Conservation (phyloP, 2,888 invertebrate genomes). For the Orthosia incerta region DNA sequence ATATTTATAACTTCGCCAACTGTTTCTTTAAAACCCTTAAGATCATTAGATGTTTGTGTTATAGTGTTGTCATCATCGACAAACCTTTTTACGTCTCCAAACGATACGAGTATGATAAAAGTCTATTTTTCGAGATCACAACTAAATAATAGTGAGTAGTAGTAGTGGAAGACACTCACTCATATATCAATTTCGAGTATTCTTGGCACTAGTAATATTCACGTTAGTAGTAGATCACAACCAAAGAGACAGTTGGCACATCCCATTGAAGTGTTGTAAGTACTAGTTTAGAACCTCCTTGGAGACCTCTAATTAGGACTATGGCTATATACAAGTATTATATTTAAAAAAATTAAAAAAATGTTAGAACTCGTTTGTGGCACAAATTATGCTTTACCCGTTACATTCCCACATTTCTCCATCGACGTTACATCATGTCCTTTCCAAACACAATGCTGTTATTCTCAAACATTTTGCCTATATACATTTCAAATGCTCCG, state of each 20-base stretch:
- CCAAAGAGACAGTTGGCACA: slow-evolving; percentile 16
- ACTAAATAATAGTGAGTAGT: slow-evolving; percentile 40
- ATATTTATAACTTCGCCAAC: neutral
- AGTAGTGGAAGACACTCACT: slow-evolving; percentile 24
- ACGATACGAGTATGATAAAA: neutral
- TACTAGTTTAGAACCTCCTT: neutral
- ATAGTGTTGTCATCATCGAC: neutral
- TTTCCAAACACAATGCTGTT: slow-evolving; percentile 12
- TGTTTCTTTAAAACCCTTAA: neutral
- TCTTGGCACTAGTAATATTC: slow-evolving; percentile 47
- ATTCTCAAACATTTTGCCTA: slow-evolving; percentile 23
- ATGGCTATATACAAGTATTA: too few species aligned
- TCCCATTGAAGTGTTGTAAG: neutral
- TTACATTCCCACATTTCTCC: slow-evolving; percentile 22
- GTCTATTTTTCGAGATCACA: slow-evolving; percentile 20
- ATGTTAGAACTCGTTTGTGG: neutral
- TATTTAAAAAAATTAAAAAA: too few species aligned
- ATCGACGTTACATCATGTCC: slow-evolving; percentile 8
- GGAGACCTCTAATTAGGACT: neutral
- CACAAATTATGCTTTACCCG: neutral
- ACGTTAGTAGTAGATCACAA: slow-evolving; percentile 34
- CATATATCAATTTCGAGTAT: slow-evolving; percentile 39
- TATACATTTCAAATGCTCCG: slow-evolving; percentile 50
- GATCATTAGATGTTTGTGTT: neutral
- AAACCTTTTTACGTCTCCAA: neutral